Evolutionary conservation across 2,113 vertebrate species (phyloP).

Genomic region (Cisticola juncidis): DNA sequence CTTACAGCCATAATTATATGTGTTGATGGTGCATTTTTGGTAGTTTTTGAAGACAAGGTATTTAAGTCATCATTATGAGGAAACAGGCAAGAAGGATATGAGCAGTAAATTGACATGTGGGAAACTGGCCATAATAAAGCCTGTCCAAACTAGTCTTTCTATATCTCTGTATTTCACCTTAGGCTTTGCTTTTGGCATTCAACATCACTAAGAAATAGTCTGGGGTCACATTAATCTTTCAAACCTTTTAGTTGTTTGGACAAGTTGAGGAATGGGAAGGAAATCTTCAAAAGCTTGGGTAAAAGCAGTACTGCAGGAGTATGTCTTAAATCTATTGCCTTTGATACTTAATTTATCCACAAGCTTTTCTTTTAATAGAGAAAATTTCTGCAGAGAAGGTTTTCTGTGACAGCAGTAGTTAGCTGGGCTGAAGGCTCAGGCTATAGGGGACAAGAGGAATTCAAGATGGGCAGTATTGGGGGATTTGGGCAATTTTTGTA

Average conservation of each 20-base stretch:
- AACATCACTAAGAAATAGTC: background rate
- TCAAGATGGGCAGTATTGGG: background rate
- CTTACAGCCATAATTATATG: background rate
- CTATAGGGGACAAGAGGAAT: background rate
- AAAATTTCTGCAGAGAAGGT: background rate
- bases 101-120: background rate
- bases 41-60: background rate
- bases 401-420: background rate
- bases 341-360: background rate
- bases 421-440: background rate
- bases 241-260: background rate
- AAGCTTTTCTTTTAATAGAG: background rate
- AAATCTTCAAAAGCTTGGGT: conserved; percentile 33
- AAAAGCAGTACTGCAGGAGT: background rate
- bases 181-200: conserved; percentile 33
- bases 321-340: background rate
- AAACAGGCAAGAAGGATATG: background rate
- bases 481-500: background rate
- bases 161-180: background rate
- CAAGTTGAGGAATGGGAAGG: background rate
- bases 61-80: background rate
- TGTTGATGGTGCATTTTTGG: background rate
- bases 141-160: background rate
- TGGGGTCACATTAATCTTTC: conserved; percentile 37
- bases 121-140: background rate